Base-by-base conservation (phyloP, 2,113 vertebrate genomes). In the Poecilia latipinna region DNA sequence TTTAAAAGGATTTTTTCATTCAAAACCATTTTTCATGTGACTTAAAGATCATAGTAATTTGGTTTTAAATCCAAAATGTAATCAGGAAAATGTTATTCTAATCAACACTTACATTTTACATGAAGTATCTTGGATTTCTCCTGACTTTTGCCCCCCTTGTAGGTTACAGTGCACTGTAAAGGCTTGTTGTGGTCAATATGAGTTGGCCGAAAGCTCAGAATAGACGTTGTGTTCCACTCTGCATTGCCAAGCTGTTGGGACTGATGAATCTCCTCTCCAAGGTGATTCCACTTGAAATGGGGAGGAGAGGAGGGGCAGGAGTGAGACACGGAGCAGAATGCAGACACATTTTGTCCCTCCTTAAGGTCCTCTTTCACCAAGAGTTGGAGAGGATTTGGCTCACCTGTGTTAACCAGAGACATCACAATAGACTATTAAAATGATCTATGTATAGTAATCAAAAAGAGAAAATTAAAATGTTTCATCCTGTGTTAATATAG, bases 201-300 rank as follows among this genome's bases (percentile, higher is more conserved):
- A n/a, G 77, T 84, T 0, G 86, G 66, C 1, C 35, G 84, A 75
- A 95, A 94, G 15, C 35, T 91, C 70, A 95, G 70, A 29, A 69
- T 78, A 15, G 91, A 93, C 1, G 68, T 91, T 2, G 72, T 44
- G 26, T 42, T 75, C 91, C 89, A 94, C 63, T 87, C 86, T 37
- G 85, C 83, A 0, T 78, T 4, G 0, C 12, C 12, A 29, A 89
- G 79, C 51, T 48, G 0, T 48, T 75, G 60, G 2, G 81, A 33
- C 6, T 77, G 75, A 32, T 61, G 13, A 2, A n/a, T 65, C 28
- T 12, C 0, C 17, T 48, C 8, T 80, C 92, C 92, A 8, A 33
- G 2, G 79, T 80, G 91, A 80, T 35, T 93, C 93, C 93, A 95
- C 74, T 26, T 78, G 71, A 95, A 74, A n/a, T 17, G 67, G 3